Percentiles rank a stretch among this genome's conserved stretches.
Evolutionary conservation across 1,140 invertebrate genomes (phyloP).

Genomic region (Anastrepha ludens): DNA sequence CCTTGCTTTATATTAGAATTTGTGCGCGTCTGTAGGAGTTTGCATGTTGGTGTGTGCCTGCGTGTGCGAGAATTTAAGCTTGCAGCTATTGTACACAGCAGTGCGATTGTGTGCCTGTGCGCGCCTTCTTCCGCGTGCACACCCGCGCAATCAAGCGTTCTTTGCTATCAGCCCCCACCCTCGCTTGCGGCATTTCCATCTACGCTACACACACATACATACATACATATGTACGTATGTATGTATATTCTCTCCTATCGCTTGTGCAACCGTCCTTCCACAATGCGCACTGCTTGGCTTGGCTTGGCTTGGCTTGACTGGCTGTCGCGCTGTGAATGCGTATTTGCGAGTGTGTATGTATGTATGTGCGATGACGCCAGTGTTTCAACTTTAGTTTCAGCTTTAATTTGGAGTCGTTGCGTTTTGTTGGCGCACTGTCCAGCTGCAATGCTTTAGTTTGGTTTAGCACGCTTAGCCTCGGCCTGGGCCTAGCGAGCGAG

Average conservation of each 20-base stretch:
- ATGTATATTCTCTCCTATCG: not conserved
- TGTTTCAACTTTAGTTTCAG: constrained; percentile 35
- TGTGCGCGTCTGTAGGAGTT: constrained; percentile 45
- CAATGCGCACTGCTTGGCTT: not conserved
- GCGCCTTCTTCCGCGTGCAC: constrained; percentile 28
- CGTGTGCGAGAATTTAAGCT: constrained; percentile 72
- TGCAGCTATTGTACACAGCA: constrained; percentile 72
- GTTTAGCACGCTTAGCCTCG: constrained; percentile 1
- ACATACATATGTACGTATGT: too few species aligned
- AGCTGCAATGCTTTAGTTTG: constrained; percentile 3
- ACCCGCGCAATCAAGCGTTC: constrained; percentile 24
- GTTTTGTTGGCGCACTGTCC: constrained; percentile 36
- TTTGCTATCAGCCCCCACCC: not conserved
- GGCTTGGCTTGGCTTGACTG: not conserved
- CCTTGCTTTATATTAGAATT: constrained; percentile 52
- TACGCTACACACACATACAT: too few species aligned
- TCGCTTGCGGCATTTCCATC: not conserved
- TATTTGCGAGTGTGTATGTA: too few species aligned
- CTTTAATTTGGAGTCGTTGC: constrained; percentile 43
- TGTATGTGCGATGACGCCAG: constrained; percentile 12
- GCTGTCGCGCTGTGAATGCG: not conserved
- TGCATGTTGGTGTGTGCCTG: constrained; percentile 60
- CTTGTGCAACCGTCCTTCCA: constrained; percentile 17
- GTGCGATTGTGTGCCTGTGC: not conserved
- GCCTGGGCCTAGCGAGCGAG: not conserved